Evolutionary conservation across 2,888 invertebrate genomes (phyloP), one percentile per base, ranked within the genome.

Genomic region (Rhorus exstirpatorius): DNA sequence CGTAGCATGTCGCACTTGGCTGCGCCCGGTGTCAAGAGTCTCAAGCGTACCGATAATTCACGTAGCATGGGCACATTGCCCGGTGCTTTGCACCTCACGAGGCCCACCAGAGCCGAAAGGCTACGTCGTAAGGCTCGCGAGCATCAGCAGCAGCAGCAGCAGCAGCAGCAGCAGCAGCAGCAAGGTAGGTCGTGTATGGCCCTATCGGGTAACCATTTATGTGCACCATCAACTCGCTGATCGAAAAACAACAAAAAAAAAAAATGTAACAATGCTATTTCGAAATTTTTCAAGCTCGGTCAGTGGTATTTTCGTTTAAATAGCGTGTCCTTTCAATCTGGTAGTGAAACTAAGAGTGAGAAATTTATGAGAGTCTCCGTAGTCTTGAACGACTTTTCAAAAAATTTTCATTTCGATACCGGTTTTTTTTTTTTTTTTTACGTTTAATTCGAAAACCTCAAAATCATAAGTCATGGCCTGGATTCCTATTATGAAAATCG

Each of bases 1-100:
- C 95, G 95, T 93, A 96, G 96, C 94, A 96, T 96, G 96, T 95
- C 95, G 93, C 96, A 96, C 93, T 94, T 96, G 92, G 94, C 94
- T 88, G 93, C 93, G 93, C 93, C 89, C 85, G 90, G 89, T 79
- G 87, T 87, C 79, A 92, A 91, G 86, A 87, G 87, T 85, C 91
- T 93, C 85, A 92, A 92, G 84, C 92, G 92, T 83, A 90, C 90
- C 85, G 92, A 93, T 89, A 93, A 92, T 86, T 93, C 92, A 84
- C 93, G 93, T 90, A 93, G 93, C 88, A 93, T 93, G 93, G 91
- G 92, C 85, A 92, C 92, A 75, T 88, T 92, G 84, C 92, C 91
- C 84, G 92, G 92, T 84, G 87, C 89, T 71, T 88, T 89, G 19
- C 91, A 89, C 55, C 79, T 88, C 65, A 88, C 91, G 49, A 89